Evolutionary conservation across 2,113 vertebrate genomes (phyloP).

Genomic region (Amphiprion ocellaris): DNA sequence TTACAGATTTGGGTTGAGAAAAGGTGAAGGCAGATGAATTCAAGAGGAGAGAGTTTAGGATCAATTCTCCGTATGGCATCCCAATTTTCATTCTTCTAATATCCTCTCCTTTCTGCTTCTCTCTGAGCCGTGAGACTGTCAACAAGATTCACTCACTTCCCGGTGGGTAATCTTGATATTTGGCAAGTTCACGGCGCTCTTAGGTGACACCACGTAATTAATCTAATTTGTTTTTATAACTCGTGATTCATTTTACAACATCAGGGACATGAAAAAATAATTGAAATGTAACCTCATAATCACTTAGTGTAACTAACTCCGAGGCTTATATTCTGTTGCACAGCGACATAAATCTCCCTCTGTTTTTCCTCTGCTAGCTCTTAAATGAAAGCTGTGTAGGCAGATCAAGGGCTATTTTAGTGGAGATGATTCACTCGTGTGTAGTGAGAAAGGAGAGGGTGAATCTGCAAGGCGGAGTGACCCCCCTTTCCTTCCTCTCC

Average conservation of each 20-base stretch:
- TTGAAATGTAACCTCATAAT: constrained; percentile 59
- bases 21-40: not conserved
- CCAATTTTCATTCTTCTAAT: constrained; percentile 27
- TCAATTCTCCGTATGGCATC: constrained; percentile 11
- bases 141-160: constrained; percentile 52
- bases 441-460: constrained; percentile 29
- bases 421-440: constrained; percentile 62
- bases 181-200: constrained; percentile 33
- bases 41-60: constrained; percentile 20
- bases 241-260: constrained; percentile 53
- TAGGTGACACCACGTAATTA: constrained; percentile 46
- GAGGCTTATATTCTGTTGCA: constrained; percentile 42
- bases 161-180: constrained; percentile 45
- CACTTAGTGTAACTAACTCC: constrained; percentile 36
- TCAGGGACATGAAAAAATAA: constrained; percentile 59
- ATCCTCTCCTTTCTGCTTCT: constrained; percentile 33
- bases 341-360: constrained; percentile 51
- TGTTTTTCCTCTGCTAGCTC: constrained; percentile 31
- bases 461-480: constrained; percentile 50
- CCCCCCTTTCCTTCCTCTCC: constrained; percentile 7
- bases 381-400: constrained; percentile 61
- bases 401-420: constrained; percentile 68
- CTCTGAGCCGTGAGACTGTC: constrained; percentile 37
- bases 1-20: not conserved
- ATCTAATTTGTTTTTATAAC: constrained; percentile 52